phyloP scores from a whole-genome alignment of 2,113 vertebrate species.

The Ceyx melanurus region DNA sequence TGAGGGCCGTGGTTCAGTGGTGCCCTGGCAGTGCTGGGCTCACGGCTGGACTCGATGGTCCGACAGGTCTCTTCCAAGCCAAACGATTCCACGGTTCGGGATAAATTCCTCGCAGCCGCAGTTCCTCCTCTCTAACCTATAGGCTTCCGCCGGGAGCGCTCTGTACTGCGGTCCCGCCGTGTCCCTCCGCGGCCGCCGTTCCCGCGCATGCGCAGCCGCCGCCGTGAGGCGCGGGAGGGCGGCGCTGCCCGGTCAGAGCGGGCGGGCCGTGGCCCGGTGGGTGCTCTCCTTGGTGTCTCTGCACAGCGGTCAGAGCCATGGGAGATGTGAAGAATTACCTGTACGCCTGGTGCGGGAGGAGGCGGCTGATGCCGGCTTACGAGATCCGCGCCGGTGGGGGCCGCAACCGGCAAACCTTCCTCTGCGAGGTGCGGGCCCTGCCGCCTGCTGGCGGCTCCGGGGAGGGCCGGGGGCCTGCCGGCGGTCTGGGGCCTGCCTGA shows the following conservation, averaged over 20 bases:
- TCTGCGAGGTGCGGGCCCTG: constrained; percentile 85
- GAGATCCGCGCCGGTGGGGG: constrained; percentile 90
- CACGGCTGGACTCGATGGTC: too few relatives aligned
- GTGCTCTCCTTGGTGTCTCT: not conserved
- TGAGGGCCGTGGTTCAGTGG: not conserved
- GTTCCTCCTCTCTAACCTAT: too few relatives aligned
- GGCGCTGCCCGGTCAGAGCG: not conserved
- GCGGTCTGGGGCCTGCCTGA: not conserved
- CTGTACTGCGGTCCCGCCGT: not conserved
- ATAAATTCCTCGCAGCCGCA: not conserved
- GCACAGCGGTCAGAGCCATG: constrained; percentile 70
- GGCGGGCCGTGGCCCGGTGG: not conserved
- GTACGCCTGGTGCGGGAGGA: constrained; percentile 94
- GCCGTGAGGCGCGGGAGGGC: not conserved
- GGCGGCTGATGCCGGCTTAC: constrained; percentile 87
- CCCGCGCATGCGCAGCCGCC: not conserved
- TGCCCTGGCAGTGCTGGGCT: not conserved
- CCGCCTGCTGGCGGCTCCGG: not conserved
- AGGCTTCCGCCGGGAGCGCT: not conserved
- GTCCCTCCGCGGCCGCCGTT: not conserved
- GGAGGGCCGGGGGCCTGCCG: not conserved
- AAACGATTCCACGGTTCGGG: too few relatives aligned
- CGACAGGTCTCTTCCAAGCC: not conserved
- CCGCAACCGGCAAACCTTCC: constrained; percentile 91
- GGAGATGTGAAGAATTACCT: constrained; percentile 94